A percentile compares a stretch with the other conserved stretches of the same genome.
These are phyloP conservation scores for Eupithecia pulchellata DNA, from an alignment of 2,888 invertebrate genomes.

Conservation along the genomic window DNA sequence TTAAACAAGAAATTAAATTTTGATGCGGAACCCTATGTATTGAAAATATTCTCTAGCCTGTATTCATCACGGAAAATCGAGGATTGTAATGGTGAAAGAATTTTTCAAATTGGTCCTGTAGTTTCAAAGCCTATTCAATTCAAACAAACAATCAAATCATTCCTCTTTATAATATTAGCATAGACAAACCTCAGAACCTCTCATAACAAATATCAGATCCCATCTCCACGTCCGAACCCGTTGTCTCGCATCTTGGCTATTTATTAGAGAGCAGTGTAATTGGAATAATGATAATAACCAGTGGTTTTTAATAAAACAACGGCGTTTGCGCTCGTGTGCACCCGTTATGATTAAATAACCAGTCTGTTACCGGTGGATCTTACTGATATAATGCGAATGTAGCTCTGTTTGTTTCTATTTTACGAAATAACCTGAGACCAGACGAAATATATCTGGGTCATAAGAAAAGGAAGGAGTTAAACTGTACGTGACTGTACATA, in stretches of 20 bases:
- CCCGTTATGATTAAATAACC: conserved; percentile 43
- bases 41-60: no score
- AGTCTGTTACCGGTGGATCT: conserved; percentile 27
- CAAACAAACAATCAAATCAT: no score
- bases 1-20: no score
- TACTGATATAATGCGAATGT: not conserved
- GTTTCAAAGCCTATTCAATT: no score
- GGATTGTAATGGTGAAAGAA: no score
- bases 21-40: no score
- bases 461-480: no score
- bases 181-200: not conserved
- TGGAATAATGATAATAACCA: conserved; percentile 42
- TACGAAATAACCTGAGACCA: not conserved
- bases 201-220: not conserved
- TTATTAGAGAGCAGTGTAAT: conserved; percentile 50
- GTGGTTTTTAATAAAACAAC: conserved; percentile 46
- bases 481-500: no score
- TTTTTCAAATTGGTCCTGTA: no score
- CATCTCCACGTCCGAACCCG: not conserved
- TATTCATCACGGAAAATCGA: no score
- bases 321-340: conserved; percentile 47
- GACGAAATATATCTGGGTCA: no score
- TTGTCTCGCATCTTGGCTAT: conserved; percentile 21
- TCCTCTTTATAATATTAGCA: no score
- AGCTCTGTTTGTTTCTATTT: not conserved